phyloP scores from a whole-genome alignment of 2,888 invertebrate species.

The Tenthredo distinguenda region DNA sequence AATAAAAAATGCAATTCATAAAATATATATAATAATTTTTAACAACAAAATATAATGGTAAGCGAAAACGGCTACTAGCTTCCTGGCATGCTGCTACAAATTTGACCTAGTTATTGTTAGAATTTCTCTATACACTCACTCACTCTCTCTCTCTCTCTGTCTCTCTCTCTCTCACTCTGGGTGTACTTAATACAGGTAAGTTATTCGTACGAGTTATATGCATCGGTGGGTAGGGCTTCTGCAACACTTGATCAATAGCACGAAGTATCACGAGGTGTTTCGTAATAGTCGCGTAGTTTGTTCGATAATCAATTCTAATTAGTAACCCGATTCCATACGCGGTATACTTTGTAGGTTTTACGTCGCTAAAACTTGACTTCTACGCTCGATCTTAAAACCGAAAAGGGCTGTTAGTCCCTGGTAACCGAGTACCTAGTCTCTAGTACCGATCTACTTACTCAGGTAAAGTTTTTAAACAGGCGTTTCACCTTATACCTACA shows the following conservation, averaged over 20 bases:
- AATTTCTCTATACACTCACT: slow-evolving; percentile 29
- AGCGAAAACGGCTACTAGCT: slow-evolving; percentile 2
- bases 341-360: not conserved
- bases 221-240: slow-evolving; percentile 67
- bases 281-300: slow-evolving; percentile 34
- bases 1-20: not conserved
- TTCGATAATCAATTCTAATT: slow-evolving; percentile 49
- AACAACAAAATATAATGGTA: not conserved
- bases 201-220: slow-evolving; percentile 62
- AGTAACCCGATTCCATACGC: slow-evolving; percentile 2
- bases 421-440: not conserved
- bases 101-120: slow-evolving; percentile 27
- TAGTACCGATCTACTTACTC: not conserved
- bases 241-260: slow-evolving; percentile 72
- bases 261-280: slow-evolving; percentile 61
- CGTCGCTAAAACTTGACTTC: not conserved
- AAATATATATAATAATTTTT: no score
- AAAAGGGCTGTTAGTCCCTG: slow-evolving; percentile 11
- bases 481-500: not conserved
- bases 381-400: not conserved
- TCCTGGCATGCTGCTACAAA: not conserved
- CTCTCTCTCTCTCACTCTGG: slow-evolving; percentile 45
- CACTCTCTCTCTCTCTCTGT: slow-evolving; percentile 25
- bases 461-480: slow-evolving; percentile 19
- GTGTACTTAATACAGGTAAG: slow-evolving; percentile 47